These are phyloP conservation scores for Megaleporinus macrocephalus DNA, from an alignment of 2,113 vertebrate genomes.

Conservation along the genomic window DNA sequence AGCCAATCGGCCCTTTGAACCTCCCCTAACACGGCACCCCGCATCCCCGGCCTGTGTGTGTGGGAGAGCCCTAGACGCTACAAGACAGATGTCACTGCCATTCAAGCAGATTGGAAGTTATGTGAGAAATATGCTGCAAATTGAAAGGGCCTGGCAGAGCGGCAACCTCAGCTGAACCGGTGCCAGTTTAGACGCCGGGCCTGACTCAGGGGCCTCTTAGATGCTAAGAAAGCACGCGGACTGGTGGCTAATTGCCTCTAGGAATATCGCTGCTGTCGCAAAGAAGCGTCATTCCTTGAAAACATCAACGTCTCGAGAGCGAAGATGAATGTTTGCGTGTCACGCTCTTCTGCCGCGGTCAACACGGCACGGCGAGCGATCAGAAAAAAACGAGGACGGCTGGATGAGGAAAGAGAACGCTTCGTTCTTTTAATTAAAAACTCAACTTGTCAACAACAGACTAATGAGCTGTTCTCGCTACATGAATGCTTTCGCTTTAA, in stretches of 20 bases:
- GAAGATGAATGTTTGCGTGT: background rate
- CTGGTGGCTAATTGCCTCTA: background rate
- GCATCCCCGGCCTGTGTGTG: background rate
- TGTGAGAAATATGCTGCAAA: constrained; percentile 6
- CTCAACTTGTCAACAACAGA: background rate
- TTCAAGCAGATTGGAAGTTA: background rate
- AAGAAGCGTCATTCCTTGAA: constrained; percentile 4
- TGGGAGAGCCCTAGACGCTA: background rate
- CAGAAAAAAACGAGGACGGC: background rate
- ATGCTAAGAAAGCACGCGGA: background rate
- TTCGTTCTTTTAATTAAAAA: background rate
- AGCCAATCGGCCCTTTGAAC: constrained; percentile 27
- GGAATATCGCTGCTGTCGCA: background rate
- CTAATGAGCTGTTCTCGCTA: background rate
- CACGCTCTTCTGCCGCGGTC: background rate
- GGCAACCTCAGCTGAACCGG: background rate
- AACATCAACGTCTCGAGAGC: background rate
- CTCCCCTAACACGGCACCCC: background rate
- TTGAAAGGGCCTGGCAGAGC: background rate
- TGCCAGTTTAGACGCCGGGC: background rate
- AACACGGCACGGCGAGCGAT: background rate
- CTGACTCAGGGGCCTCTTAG: background rate
- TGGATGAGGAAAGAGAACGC: background rate
- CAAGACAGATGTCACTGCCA: constrained; percentile 36
- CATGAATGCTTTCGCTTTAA: background rate